Conservation (phyloP, 2,797 vertebrate species). For the Leptodactylus fallax region DNA sequence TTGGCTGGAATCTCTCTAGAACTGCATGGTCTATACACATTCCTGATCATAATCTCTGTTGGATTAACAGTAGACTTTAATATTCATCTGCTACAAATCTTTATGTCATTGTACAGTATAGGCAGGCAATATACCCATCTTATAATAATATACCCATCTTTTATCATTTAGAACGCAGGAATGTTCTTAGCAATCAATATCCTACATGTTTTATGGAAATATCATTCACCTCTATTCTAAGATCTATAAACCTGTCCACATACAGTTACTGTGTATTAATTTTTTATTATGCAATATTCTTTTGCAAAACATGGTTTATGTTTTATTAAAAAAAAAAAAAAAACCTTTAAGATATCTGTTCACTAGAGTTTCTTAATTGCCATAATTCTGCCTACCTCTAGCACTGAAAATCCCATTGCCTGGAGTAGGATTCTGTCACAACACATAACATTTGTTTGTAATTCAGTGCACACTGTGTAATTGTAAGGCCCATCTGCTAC, state of each 20-base stretch:
- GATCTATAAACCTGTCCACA: not conserved
- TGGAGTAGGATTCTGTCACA: not conserved
- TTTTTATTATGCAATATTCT: not conserved
- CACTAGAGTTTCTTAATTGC: not conserved
- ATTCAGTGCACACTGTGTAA: constrained; percentile 4
- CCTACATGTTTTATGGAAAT: not conserved
- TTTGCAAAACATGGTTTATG: not conserved
- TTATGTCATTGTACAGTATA: too few relatives aligned
- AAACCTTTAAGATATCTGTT: not conserved
- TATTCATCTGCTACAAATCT: too few relatives aligned
- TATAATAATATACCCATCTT: too few relatives aligned
- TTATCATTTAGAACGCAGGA: too few relatives aligned
- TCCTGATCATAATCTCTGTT: too few relatives aligned
- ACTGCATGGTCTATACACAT: too few relatives aligned
- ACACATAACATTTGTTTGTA: constrained; percentile 8
- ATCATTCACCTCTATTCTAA: not conserved
- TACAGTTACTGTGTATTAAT: not conserved
- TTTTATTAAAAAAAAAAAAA: too few relatives aligned
- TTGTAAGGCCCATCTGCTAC: constrained; percentile 37
- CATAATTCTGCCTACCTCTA: not conserved
- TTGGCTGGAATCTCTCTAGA: too few relatives aligned
- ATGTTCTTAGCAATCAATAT: too few relatives aligned
- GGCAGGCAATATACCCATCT: too few relatives aligned
- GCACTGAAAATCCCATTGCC: not conserved
- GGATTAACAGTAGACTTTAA: too few relatives aligned